A percentile compares a stretch with the other conserved stretches of the same genome.
These are phyloP conservation scores for Meteorus colon DNA, from an alignment of 2,888 invertebrate species.

Conservation along the genomic window DNA sequence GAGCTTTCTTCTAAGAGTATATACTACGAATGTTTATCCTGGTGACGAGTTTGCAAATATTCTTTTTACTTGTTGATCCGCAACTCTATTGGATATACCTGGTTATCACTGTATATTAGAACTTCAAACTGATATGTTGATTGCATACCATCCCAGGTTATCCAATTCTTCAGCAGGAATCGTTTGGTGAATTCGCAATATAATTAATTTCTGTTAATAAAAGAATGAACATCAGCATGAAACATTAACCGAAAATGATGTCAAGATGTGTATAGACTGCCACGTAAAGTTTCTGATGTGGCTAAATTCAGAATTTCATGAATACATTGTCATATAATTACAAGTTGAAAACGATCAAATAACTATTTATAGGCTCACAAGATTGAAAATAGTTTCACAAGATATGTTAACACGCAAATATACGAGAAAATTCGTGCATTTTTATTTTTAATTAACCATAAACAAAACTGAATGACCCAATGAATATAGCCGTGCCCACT, in stretches of 20 bases:
- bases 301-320: not conserved
- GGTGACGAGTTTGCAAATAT: constrained; percentile 36
- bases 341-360: not conserved
- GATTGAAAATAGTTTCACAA: not conserved
- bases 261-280: not conserved
- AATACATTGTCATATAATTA: not conserved
- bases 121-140: not conserved
- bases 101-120: not conserved
- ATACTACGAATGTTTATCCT: too few species aligned
- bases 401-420: not conserved
- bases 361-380: not conserved
- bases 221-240: not conserved
- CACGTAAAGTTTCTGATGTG: not conserved
- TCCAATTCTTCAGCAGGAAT: not conserved
- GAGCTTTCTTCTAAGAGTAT: too few species aligned
- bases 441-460: constrained; percentile 14
- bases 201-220: not conserved
- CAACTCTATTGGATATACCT: constrained; percentile 20
- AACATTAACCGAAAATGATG: not conserved
- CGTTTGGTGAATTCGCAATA: not conserved
- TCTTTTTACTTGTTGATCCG: constrained; percentile 54
- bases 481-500: constrained; percentile 19
- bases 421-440: constrained; percentile 10
- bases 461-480: constrained; percentile 31
- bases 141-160: not conserved